Evolutionary conservation across 2,888 invertebrate species (phyloP).

Genomic region (Macrosoma leucophasiata): DNA sequence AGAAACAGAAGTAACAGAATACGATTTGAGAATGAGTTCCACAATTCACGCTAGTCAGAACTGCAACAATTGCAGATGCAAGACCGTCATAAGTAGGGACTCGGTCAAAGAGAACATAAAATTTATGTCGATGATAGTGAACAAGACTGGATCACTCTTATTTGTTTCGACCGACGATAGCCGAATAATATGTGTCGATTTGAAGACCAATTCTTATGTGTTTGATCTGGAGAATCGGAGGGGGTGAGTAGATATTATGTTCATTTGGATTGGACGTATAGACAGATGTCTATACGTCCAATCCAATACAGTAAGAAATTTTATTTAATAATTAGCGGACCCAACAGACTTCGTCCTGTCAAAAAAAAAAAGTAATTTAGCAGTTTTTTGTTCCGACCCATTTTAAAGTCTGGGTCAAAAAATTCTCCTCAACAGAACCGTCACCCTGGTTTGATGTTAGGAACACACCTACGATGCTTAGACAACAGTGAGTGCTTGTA

Average conservation of each 20-base stretch:
- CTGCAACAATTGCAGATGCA: slow-evolving; percentile 37
- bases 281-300: too few relatives aligned
- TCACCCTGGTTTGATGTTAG: too few relatives aligned
- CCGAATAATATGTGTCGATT: slow-evolving; percentile 54
- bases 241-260: slow-evolving; percentile 48
- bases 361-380: too few relatives aligned
- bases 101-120: slow-evolving; percentile 47
- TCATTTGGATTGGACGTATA: too few relatives aligned
- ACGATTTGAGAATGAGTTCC: slow-evolving; percentile 39
- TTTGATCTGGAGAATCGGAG: slow-evolving; percentile 62
- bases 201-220: slow-evolving; percentile 48
- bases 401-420: too few relatives aligned
- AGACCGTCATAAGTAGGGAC: slow-evolving; percentile 40
- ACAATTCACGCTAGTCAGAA: slow-evolving; percentile 31
- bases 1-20: slow-evolving; percentile 48
- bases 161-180: slow-evolving; percentile 65
- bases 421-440: too few relatives aligned
- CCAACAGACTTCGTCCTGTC: too few relatives aligned
- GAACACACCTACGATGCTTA: too few relatives aligned
- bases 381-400: too few relatives aligned
- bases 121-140: slow-evolving; percentile 54
- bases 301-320: too few relatives aligned
- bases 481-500: too few relatives aligned
- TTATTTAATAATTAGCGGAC: too few relatives aligned
- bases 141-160: slow-evolving; percentile 53